phyloP scores from a whole-genome alignment of 2,888 invertebrate species.

The Andricus curvator region DNA sequence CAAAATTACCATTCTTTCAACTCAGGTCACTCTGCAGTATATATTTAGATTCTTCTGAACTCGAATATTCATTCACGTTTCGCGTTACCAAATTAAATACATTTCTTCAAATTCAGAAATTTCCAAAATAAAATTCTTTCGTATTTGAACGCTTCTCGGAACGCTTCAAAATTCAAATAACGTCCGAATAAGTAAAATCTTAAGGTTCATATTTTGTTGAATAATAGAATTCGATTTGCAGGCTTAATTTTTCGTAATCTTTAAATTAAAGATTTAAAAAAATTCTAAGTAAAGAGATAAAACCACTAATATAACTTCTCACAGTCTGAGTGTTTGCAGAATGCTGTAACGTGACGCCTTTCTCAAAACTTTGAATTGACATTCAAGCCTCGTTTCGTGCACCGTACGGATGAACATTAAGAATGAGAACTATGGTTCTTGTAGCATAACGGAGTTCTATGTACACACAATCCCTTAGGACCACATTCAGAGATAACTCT shows the following conservation, averaged over 20 bases:
- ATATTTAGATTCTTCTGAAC: too few relatives aligned
- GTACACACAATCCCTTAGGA: not conserved
- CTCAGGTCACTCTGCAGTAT: too few relatives aligned
- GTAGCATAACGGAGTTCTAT: not conserved
- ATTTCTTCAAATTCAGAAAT: too few relatives aligned
- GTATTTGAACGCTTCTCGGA: too few relatives aligned
- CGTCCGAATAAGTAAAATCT: too few relatives aligned
- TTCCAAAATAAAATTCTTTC: too few relatives aligned
- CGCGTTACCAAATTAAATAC: too few relatives aligned
- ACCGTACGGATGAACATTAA: not conserved
- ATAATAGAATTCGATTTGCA: too few relatives aligned
- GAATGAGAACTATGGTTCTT: not conserved
- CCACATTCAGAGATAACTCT: not conserved
- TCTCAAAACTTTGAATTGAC: not conserved
- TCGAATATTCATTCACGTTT: too few relatives aligned
- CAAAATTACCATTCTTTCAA: too few relatives aligned
- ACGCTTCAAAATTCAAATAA: too few relatives aligned
- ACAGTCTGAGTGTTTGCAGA: not conserved
- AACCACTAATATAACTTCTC: not conserved
- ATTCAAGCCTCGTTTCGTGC: not conserved
- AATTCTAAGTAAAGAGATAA: not conserved
- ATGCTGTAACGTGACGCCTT: constrained; percentile 4
- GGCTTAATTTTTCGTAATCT: not conserved
- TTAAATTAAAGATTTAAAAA: not conserved
- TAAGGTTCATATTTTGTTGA: too few relatives aligned